Evolutionary conservation across 2,797 vertebrate genomes (phyloP).

Genomic region (Podarcis lilfordi): DNA sequence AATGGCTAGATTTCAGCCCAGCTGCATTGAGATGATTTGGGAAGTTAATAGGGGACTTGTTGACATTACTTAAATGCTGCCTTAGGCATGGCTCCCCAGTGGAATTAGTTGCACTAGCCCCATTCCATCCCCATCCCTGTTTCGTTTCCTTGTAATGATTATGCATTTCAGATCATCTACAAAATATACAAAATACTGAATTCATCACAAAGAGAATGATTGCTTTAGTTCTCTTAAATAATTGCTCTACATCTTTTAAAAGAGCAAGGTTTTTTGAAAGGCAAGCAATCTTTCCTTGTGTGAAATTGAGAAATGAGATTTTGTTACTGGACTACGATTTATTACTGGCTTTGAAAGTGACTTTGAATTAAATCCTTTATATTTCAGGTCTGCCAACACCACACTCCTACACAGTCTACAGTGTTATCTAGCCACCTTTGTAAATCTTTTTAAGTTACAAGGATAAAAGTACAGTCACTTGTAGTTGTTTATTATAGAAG

Average conservation of each 20-base stretch:
- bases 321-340: neutral
- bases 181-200: neutral
- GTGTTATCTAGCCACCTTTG: conserved; percentile 15
- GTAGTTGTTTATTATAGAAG: conserved; percentile 63
- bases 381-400: conserved; percentile 6
- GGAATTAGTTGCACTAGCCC: neutral
- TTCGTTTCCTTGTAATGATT: neutral
- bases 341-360: conserved; percentile 5
- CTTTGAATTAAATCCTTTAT: conserved; percentile 1
- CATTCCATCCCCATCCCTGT: neutral
- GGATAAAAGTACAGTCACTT: conserved; percentile 50
- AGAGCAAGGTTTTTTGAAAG: neutral
- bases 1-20: neutral
- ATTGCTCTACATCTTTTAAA: conserved; percentile 3
- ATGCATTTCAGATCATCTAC: neutral
- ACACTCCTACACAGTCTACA: conserved; percentile 7
- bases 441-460: conserved; percentile 46
- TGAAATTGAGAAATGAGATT: neutral
- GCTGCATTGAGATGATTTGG: neutral
- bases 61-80: too few species aligned
- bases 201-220: neutral
- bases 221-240: neutral
- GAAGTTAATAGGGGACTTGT: neutral
- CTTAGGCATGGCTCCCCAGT: too few species aligned
- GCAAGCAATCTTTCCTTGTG: neutral